phyloP scores from a whole-genome alignment of 2,113 vertebrate genomes.

The Lophochroa leadbeateri region DNA sequence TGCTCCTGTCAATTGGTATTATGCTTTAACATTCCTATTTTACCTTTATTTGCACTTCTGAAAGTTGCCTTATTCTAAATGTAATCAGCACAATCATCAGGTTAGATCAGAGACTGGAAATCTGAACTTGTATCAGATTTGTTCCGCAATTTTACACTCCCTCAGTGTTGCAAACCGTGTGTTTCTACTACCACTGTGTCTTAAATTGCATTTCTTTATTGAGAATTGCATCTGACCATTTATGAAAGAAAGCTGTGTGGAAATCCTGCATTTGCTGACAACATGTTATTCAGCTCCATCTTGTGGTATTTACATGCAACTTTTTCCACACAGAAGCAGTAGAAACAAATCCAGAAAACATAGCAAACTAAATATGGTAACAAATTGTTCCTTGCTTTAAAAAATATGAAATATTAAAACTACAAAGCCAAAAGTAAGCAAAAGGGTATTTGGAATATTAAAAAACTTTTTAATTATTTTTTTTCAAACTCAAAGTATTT shows the following conservation, averaged over 20 bases:
- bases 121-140: conserved; percentile 11
- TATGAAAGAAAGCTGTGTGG: conserved; percentile 12
- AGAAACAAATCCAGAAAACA: not conserved
- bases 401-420: not conserved
- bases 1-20: not conserved
- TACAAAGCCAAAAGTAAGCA: not conserved
- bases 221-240: conserved; percentile 28
- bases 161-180: not conserved
- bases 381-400: not conserved
- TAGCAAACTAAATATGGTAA: not conserved
- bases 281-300: conserved; percentile 66
- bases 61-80: conserved; percentile 7
- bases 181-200: not conserved
- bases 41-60: conserved; percentile 4
- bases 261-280: conserved; percentile 9
- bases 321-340: not conserved
- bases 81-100: not conserved
- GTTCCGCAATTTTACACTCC: conserved; percentile 28
- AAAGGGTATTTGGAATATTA: not conserved
- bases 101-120: not conserved
- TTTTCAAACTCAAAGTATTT: not conserved
- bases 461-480: not conserved
- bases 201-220: conserved; percentile 39
- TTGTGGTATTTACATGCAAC: conserved; percentile 59
- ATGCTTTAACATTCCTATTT: not conserved